Conservation (phyloP, 2,797 vertebrate genomes). For the Alcedo atthis region DNA sequence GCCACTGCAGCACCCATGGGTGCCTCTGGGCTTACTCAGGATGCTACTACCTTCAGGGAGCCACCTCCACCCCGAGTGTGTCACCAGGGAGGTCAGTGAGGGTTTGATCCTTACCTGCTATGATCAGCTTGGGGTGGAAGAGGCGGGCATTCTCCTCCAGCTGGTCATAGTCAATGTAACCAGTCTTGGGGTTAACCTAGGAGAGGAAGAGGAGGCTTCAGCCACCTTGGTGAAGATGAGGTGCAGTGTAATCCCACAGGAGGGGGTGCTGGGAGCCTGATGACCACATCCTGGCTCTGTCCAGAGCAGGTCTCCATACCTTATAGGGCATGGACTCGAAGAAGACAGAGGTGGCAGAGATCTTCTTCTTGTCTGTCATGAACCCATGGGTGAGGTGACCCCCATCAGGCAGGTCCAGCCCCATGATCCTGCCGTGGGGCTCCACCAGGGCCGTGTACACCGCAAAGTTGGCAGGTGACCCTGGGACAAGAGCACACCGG, state of each 20-base stretch:
- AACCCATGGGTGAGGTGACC: constrained; percentile 97
- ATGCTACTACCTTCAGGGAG: neutral
- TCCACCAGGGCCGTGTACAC: constrained; percentile 94
- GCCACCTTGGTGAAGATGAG: neutral
- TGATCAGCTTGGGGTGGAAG: constrained; percentile 93
- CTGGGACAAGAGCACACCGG: constrained; percentile 51
- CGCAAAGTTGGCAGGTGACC: constrained; percentile 95
- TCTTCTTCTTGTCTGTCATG: constrained; percentile 98
- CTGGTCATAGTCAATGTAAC: constrained; percentile 91
- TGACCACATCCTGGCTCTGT: fast-evolving
- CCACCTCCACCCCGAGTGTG: neutral
- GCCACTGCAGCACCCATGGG: neutral
- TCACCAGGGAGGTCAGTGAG: fast-evolving
- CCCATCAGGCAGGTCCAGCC: constrained; percentile 94
- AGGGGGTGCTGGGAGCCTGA: neutral
- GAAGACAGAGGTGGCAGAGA: constrained; percentile 96
- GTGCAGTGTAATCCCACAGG: neutral
- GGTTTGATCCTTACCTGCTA: constrained; percentile 83
- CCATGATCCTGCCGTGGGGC: constrained; percentile 97
- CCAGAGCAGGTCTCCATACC: constrained; percentile 73
- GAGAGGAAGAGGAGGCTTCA: neutral
- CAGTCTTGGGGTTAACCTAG: constrained; percentile 91
- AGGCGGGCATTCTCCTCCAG: constrained; percentile 91
- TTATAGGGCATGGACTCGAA: constrained; percentile 99
- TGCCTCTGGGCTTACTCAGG: fast-evolving